A percentile compares a stretch with the other conserved stretches of the same genome.
These are phyloP conservation scores for Leptonema lineaticorne DNA, from an alignment of 1,140 invertebrate species.

Conservation along the genomic window DNA sequence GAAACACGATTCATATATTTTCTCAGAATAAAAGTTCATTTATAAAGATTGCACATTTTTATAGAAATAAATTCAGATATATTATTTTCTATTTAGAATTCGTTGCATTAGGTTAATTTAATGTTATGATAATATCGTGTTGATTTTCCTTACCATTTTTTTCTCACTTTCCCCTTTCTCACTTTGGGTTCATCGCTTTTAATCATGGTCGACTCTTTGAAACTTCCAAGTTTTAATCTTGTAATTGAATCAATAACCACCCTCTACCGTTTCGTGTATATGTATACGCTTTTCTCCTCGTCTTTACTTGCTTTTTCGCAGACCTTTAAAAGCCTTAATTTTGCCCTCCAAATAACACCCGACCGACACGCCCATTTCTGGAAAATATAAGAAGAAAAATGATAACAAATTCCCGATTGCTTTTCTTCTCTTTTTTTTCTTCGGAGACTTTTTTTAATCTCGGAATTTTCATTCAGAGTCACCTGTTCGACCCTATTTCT, in stretches of 20 bases:
- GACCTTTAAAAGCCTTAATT: neutral
- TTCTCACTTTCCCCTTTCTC: neutral
- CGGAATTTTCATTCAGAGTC: neutral
- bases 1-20: too few relatives aligned
- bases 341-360: neutral
- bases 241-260: conserved; percentile 29
- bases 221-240: conserved; percentile 28
- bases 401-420: conserved; percentile 4
- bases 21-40: too few relatives aligned
- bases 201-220: conserved; percentile 25
- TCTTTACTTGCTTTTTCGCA: neutral
- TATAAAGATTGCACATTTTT: neutral
- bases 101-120: neutral
- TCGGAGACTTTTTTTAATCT: conserved; percentile 22
- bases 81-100: neutral
- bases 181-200: conserved; percentile 17
- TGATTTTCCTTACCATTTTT: neutral
- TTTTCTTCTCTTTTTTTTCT: conserved; percentile 1
- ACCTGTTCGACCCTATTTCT: neutral
- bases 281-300: neutral
- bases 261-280: neutral
- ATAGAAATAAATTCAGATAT: neutral
- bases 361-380: too few relatives aligned
- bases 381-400: conserved; percentile 4
- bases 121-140: neutral